A percentile compares a stretch with the other conserved stretches of the same genome.
Conservation (phyloP, 2,888 invertebrate species). For the Amblyjoppa proteus region DNA sequence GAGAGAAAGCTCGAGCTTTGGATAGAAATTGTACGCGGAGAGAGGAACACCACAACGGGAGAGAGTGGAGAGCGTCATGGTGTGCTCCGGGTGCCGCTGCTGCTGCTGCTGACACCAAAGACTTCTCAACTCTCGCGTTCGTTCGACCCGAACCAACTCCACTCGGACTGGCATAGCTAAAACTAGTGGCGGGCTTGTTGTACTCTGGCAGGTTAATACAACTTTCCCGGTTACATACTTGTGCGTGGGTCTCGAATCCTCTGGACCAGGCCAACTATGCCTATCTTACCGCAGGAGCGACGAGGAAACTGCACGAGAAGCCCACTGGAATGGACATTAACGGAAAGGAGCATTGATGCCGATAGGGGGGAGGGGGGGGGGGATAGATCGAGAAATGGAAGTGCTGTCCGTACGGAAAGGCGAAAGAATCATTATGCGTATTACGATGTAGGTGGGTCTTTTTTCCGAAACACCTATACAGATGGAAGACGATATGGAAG, state of each 20-base stretch:
- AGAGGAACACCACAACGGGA: conserved; percentile 61
- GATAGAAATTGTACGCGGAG: conserved; percentile 65
- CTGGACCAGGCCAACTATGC: not conserved
- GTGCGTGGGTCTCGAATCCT: conserved; percentile 18
- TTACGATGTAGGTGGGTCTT: not conserved
- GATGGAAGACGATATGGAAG: not conserved
- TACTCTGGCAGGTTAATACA: conserved; percentile 49
- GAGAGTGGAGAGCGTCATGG: conserved; percentile 54
- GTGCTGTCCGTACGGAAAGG: not conserved
- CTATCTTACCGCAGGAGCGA: not conserved
- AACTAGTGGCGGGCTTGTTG: conserved; percentile 28
- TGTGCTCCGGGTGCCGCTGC: conserved; percentile 70
- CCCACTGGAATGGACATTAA: conserved; percentile 27
- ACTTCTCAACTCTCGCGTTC: conserved; percentile 81
- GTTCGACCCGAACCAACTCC: conserved; percentile 26
- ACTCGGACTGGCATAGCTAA: not conserved
- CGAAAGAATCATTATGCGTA: conserved; percentile 35
- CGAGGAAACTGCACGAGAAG: not conserved
- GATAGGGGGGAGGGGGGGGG: not conserved
- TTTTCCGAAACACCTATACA: conserved; percentile 8
- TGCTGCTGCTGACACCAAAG: conserved; percentile 84
- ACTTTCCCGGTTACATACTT: conserved; percentile 53
- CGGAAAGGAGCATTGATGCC: conserved; percentile 32
- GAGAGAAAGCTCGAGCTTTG: conserved; percentile 44
- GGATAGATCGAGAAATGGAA: conserved; percentile 11